Evolutionary conservation across 2,888 invertebrate species (phyloP).

Genomic region (Celastrina argiolus): DNA sequence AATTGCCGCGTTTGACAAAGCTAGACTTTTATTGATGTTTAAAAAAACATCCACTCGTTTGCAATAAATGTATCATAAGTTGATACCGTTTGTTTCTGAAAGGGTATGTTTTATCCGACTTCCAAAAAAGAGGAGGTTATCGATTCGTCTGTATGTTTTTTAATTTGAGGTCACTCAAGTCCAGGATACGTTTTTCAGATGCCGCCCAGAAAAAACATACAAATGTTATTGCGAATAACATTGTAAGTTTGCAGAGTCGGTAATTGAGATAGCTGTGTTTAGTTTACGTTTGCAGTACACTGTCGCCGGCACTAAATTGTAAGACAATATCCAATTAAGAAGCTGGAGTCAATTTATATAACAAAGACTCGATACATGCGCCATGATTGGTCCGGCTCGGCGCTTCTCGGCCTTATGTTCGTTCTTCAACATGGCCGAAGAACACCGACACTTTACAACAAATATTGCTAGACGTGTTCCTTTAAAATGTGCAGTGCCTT

Average conservation of each 20-base stretch:
- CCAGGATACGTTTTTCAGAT: too few species aligned
- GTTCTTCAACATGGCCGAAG: slow-evolving; percentile 46
- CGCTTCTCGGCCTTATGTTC: slow-evolving; percentile 53
- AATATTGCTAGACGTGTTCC: background rate
- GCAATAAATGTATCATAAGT: background rate
- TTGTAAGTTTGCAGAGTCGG: slow-evolving; percentile 3
- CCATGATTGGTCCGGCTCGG: slow-evolving; percentile 56
- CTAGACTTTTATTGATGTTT: background rate
- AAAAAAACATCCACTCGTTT: background rate
- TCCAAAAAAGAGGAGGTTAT: too few species aligned
- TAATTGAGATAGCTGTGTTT: slow-evolving; percentile 14
- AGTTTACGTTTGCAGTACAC: slow-evolving; percentile 12
- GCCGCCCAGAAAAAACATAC: background rate
- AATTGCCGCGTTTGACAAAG: background rate
- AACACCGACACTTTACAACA: background rate
- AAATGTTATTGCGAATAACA: slow-evolving; percentile 7
- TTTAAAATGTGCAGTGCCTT: too few species aligned
- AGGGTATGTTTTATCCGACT: too few species aligned
- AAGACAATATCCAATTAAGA: slow-evolving; percentile 42
- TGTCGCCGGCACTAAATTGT: slow-evolving; percentile 30
- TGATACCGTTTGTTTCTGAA: background rate
- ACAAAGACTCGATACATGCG: slow-evolving; percentile 55
- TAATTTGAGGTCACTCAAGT: too few species aligned
- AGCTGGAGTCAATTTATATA: slow-evolving; percentile 60
- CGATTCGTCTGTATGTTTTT: too few species aligned